Evolutionary conservation across 2,113 vertebrate species (phyloP), one percentile per base, ranked within the genome.

Genomic region (Athene noctua): DNA sequence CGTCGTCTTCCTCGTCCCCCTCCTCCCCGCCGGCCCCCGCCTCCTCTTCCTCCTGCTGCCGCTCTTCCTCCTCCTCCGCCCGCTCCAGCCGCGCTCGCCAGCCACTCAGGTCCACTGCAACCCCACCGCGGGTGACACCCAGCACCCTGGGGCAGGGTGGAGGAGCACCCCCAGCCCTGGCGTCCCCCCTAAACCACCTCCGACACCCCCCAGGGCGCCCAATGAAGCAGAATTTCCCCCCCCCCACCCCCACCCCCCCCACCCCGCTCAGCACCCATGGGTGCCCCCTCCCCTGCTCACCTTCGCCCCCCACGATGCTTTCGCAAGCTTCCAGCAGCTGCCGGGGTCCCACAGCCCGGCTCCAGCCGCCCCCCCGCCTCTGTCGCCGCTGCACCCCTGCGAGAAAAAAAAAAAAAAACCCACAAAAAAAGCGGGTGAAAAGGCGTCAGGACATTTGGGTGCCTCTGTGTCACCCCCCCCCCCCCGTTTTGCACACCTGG

Each of bases 31-130:
- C 68, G 9, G 52, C 68, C 6, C 89, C 99, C 98, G 96, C 99
- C 94, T 62, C 99, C 88, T 40, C 99, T 98, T 0, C 99, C 98
- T 0, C 97, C 97, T 3, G 98, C 98, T 18, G 18, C 46, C 29
- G 34, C 2, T 83, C 95, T 15, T 98, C 98, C 13, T 98, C 98
- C 3, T 97, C 98, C 15, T 98, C 97, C 51, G 98, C 98, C 80
- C 98, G 98, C 55, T 99, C 98, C 83, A 99, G 99, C 97, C 99
- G 99, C 86, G 98, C 98, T 94, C 98, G 98, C 99, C 99, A 99
- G 96, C 99, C 99, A 92, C 97, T 98, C 88, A 99, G 92, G 86
- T 99, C 98, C 93, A 99, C 99, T 99, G n/a, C 46, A 42, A 34
- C 9, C 7, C 29, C 13, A 6, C 2, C 11, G 15, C 16, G 7